Percentiles rank a stretch among this genome's conserved stretches.
These are phyloP conservation scores for Lepisosteus osseus DNA, from an alignment of 2,113 vertebrate species.

Conservation along the genomic window DNA sequence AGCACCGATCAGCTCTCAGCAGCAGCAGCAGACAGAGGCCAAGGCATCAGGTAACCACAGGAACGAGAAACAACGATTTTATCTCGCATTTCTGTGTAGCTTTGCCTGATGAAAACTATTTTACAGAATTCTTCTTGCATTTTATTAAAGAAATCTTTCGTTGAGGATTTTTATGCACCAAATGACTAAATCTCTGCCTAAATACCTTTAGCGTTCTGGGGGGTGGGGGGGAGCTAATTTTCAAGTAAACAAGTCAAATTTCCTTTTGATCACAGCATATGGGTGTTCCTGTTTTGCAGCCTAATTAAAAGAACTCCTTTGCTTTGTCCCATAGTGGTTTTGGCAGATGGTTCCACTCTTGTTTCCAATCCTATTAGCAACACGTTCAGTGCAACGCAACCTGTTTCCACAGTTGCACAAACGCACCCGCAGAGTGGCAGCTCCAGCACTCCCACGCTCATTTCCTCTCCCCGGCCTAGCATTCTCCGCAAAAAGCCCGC, in stretches of 20 bases:
- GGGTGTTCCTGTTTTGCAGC: too few relatives aligned
- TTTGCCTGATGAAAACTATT: background rate
- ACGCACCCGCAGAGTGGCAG: conserved; percentile 82
- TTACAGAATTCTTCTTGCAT: too few relatives aligned
- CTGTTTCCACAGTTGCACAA: conserved; percentile 88
- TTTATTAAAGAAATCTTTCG: too few relatives aligned
- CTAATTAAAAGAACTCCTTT: conserved; percentile 3
- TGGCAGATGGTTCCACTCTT: conserved; percentile 87
- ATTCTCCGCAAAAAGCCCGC: conserved; percentile 95
- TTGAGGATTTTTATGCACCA: too few relatives aligned
- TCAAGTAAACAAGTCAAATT: too few relatives aligned
- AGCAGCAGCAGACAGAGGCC: conserved; percentile 73
- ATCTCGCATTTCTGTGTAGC: background rate
- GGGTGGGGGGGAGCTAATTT: too few relatives aligned
- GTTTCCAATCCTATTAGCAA: conserved; percentile 88
- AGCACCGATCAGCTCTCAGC: conserved; percentile 71
- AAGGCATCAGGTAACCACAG: conserved; percentile 79
- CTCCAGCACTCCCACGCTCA: conserved; percentile 77
- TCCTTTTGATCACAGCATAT: too few relatives aligned
- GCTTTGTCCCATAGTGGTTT: conserved; percentile 66
- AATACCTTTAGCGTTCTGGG: too few relatives aligned
- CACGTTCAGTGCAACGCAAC: conserved; percentile 81
- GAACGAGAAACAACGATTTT: background rate
- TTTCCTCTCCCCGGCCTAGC: conserved; percentile 92
- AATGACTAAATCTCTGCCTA: too few relatives aligned